Conservation (phyloP, 2,888 invertebrate species). For the Pelosia muscerda region DNA sequence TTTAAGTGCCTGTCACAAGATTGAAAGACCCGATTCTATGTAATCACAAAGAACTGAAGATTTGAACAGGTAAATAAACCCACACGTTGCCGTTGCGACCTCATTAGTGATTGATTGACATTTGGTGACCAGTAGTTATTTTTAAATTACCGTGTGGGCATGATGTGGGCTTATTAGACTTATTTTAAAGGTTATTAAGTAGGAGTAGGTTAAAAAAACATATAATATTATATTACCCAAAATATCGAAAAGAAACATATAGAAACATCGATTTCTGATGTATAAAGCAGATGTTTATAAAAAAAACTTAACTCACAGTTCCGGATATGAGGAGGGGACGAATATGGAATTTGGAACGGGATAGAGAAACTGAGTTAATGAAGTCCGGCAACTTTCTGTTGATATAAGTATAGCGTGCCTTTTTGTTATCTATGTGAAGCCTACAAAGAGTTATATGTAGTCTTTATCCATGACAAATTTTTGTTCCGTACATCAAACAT, state of each 20-base stretch:
- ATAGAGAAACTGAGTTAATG: no score
- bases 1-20: not conserved
- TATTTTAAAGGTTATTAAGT: not conserved
- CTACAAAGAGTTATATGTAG: no score
- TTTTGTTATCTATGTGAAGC: no score
- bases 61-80: not conserved
- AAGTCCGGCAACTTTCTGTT: no score
- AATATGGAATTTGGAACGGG: no score
- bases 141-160: constrained; percentile 7
- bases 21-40: not conserved
- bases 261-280: no score
- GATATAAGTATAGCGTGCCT: no score
- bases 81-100: not conserved
- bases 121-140: not conserved
- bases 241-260: not conserved
- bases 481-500: no score
- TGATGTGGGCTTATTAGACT: not conserved
- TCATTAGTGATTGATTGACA: constrained; percentile 6
- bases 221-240: not conserved
- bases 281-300: no score
- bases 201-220: not conserved
- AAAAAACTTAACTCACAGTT: no score
- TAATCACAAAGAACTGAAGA: constrained; percentile 3
- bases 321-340: no score
- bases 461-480: no score